Percentiles rank a stretch among this genome's conserved stretches.
phyloP scores from a whole-genome alignment of 1,140 invertebrate species.

The Sarcophaga bullata region DNA sequence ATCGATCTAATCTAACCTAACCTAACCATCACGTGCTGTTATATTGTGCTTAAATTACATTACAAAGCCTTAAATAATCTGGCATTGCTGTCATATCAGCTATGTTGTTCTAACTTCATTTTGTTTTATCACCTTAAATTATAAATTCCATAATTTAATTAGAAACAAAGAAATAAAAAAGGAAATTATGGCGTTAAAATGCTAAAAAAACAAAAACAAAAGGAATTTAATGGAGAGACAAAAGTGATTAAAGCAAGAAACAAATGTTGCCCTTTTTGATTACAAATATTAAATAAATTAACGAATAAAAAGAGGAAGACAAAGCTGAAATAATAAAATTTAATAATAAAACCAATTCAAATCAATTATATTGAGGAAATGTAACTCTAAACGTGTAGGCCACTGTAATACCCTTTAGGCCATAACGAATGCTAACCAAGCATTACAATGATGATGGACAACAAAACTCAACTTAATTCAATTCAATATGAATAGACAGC shows the following conservation, averaged over 20 bases:
- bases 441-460: not conserved
- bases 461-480: not conserved
- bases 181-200: not conserved
- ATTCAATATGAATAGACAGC: not conserved
- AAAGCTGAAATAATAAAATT: too few relatives aligned
- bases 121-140: not conserved
- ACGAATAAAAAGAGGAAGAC: too few relatives aligned
- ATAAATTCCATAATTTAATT: not conserved
- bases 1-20: too few relatives aligned
- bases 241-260: not conserved
- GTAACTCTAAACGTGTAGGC: conserved; percentile 31
- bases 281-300: not conserved
- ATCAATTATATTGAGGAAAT: conserved; percentile 31
- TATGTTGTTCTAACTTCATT: too few relatives aligned
- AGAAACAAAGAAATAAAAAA: not conserved
- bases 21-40: too few relatives aligned
- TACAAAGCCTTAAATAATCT: too few relatives aligned
- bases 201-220: too few relatives aligned
- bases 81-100: too few relatives aligned
- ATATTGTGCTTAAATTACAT: too few relatives aligned
- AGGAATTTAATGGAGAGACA: too few relatives aligned
- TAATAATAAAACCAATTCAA: not conserved
- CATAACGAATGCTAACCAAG: conserved; percentile 3
- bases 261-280: not conserved
- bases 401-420: conserved; percentile 17